Base-by-base conservation (phyloP, 2,113 vertebrate species). In the Platysternon megacephalum region DNA sequence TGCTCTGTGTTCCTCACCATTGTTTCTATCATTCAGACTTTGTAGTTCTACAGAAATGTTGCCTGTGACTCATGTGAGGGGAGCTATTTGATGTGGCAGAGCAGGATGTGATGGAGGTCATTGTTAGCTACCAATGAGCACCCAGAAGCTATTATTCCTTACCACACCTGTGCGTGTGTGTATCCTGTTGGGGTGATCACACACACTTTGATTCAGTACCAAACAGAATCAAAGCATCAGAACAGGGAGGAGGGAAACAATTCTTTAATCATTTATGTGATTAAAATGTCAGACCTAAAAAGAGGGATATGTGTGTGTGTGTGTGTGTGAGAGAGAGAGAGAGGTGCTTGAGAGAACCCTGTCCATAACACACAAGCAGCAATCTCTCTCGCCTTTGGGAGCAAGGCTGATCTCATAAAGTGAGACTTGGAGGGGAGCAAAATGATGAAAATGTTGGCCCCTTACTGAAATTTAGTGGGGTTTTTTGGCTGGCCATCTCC, bases 111-210 rank as follows among this genome's bases (percentile, higher is more conserved):
- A 32, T 32, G 19, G 78, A 80, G 48, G 44, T 53, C 82, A 24
- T 28, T 78, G 35, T 42, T 87, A 9, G 48, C 76, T 35, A 44
- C 35, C 17, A 83, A 65, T 52, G 61, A 22, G 49, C 16, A 22
- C 76, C 48, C 76, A 68, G 26, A 46, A 78, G 58, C 44, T 86
- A 4, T 16, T 89, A 52, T 35, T 94, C 52, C 39, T 84, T 51
- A 44, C 17, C 0, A 11, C 65, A 9, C 8, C 39, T 24, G 2
- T 11, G 29, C 58, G 11, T 53, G 68, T 79, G 16, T 39, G 74
- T 0, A 1, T 13, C 16, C 1, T 1, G 0, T 0, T 32, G 52
- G 28, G 29, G 90, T 68, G 80, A 11, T 2, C 4, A 32, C 82
- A 26, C 49, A 72, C 80, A 21, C 61, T 91, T 83, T 52, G 5